Base-by-base conservation (phyloP, 2,113 vertebrate genomes). In the Mungos mungo region DNA sequence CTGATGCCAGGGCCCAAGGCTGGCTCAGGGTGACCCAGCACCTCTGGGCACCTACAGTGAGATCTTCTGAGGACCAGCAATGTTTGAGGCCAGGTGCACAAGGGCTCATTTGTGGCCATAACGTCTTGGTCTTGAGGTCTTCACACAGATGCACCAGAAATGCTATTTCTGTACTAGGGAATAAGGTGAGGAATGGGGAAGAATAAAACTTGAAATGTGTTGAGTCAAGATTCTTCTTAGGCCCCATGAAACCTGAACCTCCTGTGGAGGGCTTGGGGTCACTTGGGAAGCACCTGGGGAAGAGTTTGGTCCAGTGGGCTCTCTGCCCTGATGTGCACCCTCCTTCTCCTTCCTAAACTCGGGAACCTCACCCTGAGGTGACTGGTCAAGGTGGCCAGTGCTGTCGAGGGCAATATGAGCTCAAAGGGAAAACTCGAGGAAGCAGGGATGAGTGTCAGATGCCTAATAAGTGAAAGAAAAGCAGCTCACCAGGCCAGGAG, bases 1-100 rank as follows among this genome's bases (percentile, higher is more conserved):
- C 15, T 27, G 47, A 57, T 0, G 4, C 63, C 15, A 19, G n/a
- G 14, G 71, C 0, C 3, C 2, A 7, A 2, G 19, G 47, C 19
- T n/a, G 71, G 41, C 35, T 76, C 35, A 31, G 8, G 21, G 60
- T 1, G 21, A 16, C 35, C 50, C 31, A 3, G 31, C 0, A 7
- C 3, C 16, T 57, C 38, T 60, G 63, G 50, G 25, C 19, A 80
- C 52, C 4, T 2, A 1, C 27, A 25, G 25, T 12, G 21, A 65
- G 74, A 23, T 52, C 33, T 4, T 21, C 50, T 27, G 45, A 76
- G 31, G 81, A 18, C 47, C 6, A 12, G 16, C 12, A 14, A n/a
- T 25, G 38, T 35, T 47, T 23, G 63, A 25, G 27, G 15, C 2
- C 72, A 21, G 27, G 33, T 45, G 25, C n/a, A 54, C 5, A 6